Conservation (phyloP, 2,113 vertebrate genomes). For the Tachuris rubrigastra region DNA sequence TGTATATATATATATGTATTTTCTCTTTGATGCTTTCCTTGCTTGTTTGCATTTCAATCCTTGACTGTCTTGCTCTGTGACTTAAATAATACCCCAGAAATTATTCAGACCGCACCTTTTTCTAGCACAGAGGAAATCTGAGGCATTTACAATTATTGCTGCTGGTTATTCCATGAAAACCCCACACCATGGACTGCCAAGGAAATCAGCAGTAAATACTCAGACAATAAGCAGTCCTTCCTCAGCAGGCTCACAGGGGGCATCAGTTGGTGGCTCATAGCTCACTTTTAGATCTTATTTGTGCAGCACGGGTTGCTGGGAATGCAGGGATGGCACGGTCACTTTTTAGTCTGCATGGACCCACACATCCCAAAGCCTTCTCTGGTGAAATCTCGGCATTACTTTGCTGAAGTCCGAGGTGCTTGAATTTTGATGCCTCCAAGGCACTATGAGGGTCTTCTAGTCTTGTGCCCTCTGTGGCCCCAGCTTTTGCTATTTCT, state of each 20-base stretch:
- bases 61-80: slow-evolving; percentile 3
- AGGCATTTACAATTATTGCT: slow-evolving; percentile 10
- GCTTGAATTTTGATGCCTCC: not conserved
- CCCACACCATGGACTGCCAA: not conserved
- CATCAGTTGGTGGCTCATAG: fast-evolving
- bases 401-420: not conserved
- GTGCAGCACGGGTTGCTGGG: not conserved
- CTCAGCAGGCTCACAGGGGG: not conserved
- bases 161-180: slow-evolving; percentile 2
- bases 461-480: not conserved
- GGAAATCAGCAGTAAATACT: not conserved
- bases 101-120: not conserved
- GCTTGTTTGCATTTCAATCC: not conserved
- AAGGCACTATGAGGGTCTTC: not conserved
- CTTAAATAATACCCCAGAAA: slow-evolving; percentile 4
- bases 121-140: not conserved
- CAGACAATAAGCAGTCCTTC: not conserved
- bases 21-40: slow-evolving; percentile 36
- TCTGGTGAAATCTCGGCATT: not conserved
- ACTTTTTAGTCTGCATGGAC: not conserved
- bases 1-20: not conserved
- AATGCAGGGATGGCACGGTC: fast-evolving
- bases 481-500: not conserved
- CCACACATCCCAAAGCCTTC: not conserved
- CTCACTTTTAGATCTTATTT: not conserved